A percentile compares a stretch with the other conserved stretches of the same genome.
Evolutionary conservation across 2,797 vertebrate genomes (phyloP).

Genomic region (Phataginus tetradactyla): DNA sequence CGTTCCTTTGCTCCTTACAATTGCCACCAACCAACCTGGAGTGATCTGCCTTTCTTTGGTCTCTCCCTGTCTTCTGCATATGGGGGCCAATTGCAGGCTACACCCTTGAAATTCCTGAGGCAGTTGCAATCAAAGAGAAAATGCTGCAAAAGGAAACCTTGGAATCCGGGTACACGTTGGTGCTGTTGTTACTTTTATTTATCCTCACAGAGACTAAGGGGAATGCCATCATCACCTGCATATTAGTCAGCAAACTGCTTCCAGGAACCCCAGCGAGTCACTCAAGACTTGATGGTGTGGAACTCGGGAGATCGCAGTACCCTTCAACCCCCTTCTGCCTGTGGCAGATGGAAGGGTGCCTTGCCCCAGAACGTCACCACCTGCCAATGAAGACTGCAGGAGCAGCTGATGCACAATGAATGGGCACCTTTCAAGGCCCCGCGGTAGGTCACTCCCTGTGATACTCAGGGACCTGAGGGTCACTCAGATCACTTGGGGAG

Average conservation of each 20-base stretch:
- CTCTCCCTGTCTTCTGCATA: neutral
- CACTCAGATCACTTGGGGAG: neutral
- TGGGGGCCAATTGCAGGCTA: neutral
- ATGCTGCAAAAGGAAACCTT: neutral
- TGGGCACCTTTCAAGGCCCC: neutral
- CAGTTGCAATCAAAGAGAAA: no score
- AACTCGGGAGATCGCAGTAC: no score
- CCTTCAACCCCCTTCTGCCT: no score
- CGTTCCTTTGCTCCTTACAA: neutral
- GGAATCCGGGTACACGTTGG: no score
- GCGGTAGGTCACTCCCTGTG: neutral
- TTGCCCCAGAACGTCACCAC: neutral
- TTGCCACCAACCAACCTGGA: neutral
- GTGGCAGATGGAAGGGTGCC: neutral
- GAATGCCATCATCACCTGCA: neutral
- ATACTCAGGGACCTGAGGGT: no score
- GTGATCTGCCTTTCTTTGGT: neutral
- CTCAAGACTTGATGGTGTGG: no score
- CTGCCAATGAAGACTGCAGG: no score
- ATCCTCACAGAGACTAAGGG: neutral
- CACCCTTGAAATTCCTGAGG: neutral
- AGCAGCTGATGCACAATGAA: neutral
- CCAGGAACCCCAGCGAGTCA: neutral
- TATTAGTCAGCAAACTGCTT: neutral
- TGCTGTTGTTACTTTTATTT: neutral